Evolutionary conservation across 2,113 vertebrate species (phyloP).

Genomic region (Myiagra hebetior): DNA sequence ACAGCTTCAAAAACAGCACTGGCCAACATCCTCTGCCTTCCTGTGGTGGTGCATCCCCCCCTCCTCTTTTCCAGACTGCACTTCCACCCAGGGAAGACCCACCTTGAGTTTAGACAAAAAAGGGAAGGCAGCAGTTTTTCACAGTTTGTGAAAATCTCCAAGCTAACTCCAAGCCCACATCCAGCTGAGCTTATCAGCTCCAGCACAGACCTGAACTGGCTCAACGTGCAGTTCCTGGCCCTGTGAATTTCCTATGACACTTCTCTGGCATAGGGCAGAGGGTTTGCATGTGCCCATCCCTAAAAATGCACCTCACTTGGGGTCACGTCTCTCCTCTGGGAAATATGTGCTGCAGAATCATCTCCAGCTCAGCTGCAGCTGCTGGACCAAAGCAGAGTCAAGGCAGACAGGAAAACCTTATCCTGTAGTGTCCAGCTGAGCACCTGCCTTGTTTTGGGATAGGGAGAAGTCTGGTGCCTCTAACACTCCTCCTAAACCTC

Average conservation of each 20-base stretch:
- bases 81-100: neutral
- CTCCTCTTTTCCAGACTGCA: neutral
- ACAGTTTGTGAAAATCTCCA: neutral
- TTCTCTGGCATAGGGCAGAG: neutral
- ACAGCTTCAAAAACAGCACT: neutral
- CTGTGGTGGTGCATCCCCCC: neutral
- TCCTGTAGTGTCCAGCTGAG: neutral
- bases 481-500: neutral
- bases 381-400: neutral
- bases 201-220: neutral
- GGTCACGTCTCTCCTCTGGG: no score
- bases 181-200: neutral
- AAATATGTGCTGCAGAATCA: fast-evolving
- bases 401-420: neutral
- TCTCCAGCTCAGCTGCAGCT: neutral
- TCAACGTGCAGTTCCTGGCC: fast-evolving
- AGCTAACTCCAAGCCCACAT: neutral
- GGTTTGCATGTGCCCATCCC: neutral
- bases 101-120: neutral
- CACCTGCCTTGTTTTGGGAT: neutral
- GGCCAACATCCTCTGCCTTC: neutral
- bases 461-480: neutral
- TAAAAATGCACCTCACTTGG: neutral
- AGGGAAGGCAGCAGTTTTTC: neutral
- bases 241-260: neutral